Base-by-base conservation (phyloP, 2,888 invertebrate genomes). In the Drosophila eohydei region DNA sequence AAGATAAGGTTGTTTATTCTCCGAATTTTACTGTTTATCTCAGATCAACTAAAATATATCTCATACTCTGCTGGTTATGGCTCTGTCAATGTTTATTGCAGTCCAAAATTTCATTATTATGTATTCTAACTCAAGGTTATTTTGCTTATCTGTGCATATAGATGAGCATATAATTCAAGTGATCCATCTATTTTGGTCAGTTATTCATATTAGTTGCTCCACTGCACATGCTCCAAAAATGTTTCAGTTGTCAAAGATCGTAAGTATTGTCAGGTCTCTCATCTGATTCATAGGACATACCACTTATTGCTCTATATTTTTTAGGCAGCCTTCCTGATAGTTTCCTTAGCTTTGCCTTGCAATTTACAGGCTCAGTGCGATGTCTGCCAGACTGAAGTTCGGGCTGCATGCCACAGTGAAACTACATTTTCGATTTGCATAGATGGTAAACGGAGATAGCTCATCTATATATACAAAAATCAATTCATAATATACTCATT, bases 341-440 rank as follows among this genome's bases (percentile, higher is more conserved):
- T 70, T 12, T 26, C 16, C 14, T 9, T 74, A 16, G 26, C 48
- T 9, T n/a, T 61, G 5, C 57, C 68, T 8, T 9, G 9, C 1
- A 12, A 14, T 11, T 34, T 74, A 12, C 11, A 34, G 32, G 75
- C 32, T 16, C 63, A 61, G 26, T 80, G 79, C 30, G 48, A 64
- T 52, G 21, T 51, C 43, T 80, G 79, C 8, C 79, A 79, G 40
- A 26, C 51, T 6, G 41, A 14, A 0, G 75, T 56, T 50, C 16
- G 11, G 3, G 66, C 44, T 6, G 79, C 79, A 0, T 80, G 79
- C 26, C 73, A 79, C 40, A 71, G 34, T 58, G 66, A 73, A 69
- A 79, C 62, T 1, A 14, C 63, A 8, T 79, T 46, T 48, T 80
- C 79, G 12, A 63, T 79, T n/a, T 80, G 79, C 43, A 21, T 70